Base-by-base conservation (phyloP, 1,140 invertebrate genomes). In the Drosophila kikkawai region DNA sequence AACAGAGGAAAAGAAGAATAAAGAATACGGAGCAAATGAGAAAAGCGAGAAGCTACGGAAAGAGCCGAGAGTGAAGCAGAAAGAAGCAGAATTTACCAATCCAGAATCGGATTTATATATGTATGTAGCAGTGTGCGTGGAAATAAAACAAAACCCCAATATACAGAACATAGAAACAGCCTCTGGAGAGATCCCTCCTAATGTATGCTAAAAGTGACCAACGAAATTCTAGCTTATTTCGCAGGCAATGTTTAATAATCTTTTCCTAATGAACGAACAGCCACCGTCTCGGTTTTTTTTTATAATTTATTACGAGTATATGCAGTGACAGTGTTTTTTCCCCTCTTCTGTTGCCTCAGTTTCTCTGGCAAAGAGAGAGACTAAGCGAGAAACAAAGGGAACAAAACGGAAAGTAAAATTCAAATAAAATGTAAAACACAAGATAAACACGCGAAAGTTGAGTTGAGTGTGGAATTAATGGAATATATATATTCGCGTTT, bases 371-470 rank as follows among this genome's bases (percentile, higher is more conserved):
- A 34, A 34, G 53, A 34, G 45, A 69, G 66, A 70, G 61, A 68
- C 65, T 66, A 64, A 45, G 48, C 50, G 34, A 71, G 68, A 70
- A 70, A 51, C 48, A 68, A 82, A 86, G 68, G 73, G 59, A 39
- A 44, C 64, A 61, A 61, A 48, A 51, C 7, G 42, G 41, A 60
- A 12, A 65, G 51, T 19, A 45, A 61, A 68, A 65, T 39, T 22
- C 61, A 55, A 77, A 29, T 29, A 29, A 56, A 82, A 68, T 39
- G 41, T 47, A 71, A 65, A 63, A 70, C 36, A 74, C 69, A 79
- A 74, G 44, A 67, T 73, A 66, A 88, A 71, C 82, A 85, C 82
- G 82, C 82, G 82, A 83, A 80, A 88, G 80, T 83, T 69, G 65
- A 44, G 58, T 63, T 68, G 75, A 65, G 67, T 79, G 75, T 48